These are phyloP conservation scores for Drosophila pegasa DNA, from an alignment of 2,888 invertebrate genomes.

Conservation along the genomic window DNA sequence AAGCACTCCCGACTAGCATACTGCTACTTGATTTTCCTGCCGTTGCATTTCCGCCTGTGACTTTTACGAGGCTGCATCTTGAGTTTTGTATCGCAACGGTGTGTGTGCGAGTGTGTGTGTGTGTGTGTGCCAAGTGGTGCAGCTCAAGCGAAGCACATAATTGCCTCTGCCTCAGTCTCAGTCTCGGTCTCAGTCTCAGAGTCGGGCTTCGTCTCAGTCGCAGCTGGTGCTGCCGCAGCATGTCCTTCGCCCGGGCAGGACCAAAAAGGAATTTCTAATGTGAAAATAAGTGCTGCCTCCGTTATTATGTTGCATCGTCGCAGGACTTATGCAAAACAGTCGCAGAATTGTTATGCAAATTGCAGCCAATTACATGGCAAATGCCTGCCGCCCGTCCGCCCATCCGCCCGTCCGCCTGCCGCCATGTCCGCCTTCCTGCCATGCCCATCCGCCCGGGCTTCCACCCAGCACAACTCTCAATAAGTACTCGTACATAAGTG, in stretches of 20 bases:
- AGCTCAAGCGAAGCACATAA: constrained; percentile 81
- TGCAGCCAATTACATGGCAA: constrained; percentile 79
- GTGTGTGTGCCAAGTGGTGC: constrained; percentile 49
- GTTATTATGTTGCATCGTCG: constrained; percentile 78
- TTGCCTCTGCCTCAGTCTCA: constrained; percentile 66
- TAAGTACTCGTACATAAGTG: constrained; percentile 18
- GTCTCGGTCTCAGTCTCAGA: constrained; percentile 17
- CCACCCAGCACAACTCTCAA: constrained; percentile 13
- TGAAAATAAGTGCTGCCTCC: constrained; percentile 74
- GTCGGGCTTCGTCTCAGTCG: constrained; percentile 2
- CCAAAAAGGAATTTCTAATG: constrained; percentile 79
- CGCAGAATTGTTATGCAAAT: constrained; percentile 81
- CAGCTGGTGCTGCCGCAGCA: constrained; percentile 14
- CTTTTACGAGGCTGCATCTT: constrained; percentile 72
- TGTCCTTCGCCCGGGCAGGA: constrained; percentile 46
- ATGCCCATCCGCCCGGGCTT: background rate
- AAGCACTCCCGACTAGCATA: background rate
- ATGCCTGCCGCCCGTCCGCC: constrained; percentile 53
- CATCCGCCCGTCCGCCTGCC: background rate
- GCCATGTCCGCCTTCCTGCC: background rate
- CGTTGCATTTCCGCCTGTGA: constrained; percentile 77
- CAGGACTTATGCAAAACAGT: constrained; percentile 79
- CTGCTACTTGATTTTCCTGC: constrained; percentile 13
- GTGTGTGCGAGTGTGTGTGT: constrained; percentile 6
- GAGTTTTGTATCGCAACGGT: constrained; percentile 22